Evolutionary conservation across 2,797 vertebrate species (phyloP).

Genomic region (Mormyrus proboscirostris): DNA sequence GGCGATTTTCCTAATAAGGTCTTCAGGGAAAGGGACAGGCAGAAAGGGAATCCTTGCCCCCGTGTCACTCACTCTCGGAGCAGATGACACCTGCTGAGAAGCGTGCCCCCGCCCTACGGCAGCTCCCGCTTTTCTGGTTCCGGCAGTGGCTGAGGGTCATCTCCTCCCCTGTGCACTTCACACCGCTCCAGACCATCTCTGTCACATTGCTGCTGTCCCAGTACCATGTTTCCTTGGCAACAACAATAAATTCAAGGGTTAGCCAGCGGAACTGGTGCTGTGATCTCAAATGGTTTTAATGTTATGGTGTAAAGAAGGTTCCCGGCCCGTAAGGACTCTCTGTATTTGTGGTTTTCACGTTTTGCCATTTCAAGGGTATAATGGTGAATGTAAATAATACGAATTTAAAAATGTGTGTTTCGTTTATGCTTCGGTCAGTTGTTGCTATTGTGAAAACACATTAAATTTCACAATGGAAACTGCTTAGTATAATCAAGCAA

Average conservation of each 20-base stretch:
- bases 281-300: not conserved
- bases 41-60: not conserved
- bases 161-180: constrained; percentile 80
- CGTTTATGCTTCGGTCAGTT: not conserved
- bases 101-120: constrained; percentile 71
- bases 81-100: constrained; percentile 93
- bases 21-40: not conserved
- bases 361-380: not conserved
- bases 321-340: not conserved
- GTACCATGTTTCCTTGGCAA: constrained; percentile 92
- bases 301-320: not conserved
- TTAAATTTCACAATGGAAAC: not conserved
- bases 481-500: not conserved
- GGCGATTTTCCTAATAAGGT: not conserved
- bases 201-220: constrained; percentile 91
- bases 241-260: constrained; percentile 3
- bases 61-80: constrained; percentile 80
- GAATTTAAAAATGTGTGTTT: not conserved
- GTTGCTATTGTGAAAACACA: not conserved
- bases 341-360: not conserved
- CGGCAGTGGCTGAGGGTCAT: constrained; percentile 83
- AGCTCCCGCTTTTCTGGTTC: constrained; percentile 73
- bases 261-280: not conserved
- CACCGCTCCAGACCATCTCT: constrained; percentile 85
- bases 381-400: not conserved